These are phyloP conservation scores for Teleiodes luculella DNA, from an alignment of 2,888 invertebrate genomes.

Conservation along the genomic window DNA sequence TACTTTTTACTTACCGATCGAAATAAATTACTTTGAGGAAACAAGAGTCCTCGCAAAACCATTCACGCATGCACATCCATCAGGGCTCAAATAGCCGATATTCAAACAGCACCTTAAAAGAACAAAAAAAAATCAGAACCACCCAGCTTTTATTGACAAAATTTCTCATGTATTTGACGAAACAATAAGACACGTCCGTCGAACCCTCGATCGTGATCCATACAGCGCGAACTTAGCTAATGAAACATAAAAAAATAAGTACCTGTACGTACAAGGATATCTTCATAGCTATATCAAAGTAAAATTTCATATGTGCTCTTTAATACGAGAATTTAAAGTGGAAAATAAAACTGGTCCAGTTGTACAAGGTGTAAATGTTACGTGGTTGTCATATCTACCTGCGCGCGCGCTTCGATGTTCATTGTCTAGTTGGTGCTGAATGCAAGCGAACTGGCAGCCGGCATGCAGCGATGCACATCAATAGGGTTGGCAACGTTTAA, in stretches of 20 bases:
- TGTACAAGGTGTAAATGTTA: conserved; percentile 23
- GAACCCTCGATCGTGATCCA: conserved; percentile 72
- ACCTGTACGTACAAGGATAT: conserved; percentile 53
- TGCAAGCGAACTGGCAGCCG: conserved; percentile 69
- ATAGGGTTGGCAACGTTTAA: conserved; percentile 55
- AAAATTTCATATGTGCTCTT: conserved; percentile 17
- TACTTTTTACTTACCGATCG: not conserved
- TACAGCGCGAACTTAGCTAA: conserved; percentile 77
- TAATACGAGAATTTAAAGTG: conserved; percentile 29
- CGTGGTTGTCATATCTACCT: conserved; percentile 62
- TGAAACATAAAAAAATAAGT: conserved; percentile 72
- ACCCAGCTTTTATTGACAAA: conserved; percentile 70
- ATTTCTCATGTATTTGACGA: conserved; percentile 71
- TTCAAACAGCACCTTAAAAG: conserved; percentile 20
- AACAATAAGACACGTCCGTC: conserved; percentile 70
- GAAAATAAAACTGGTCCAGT: not conserved
- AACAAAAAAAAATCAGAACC: conserved; percentile 46
- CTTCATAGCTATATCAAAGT: conserved; percentile 11
- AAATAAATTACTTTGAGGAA: conserved; percentile 2
- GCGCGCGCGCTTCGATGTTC: conserved; percentile 62
- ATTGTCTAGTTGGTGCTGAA: conserved; percentile 68
- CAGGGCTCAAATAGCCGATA: conserved; percentile 29
- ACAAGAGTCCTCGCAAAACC: conserved; percentile 4
- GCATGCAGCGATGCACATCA: conserved; percentile 55
- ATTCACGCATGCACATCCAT: conserved; percentile 13